phyloP scores from a whole-genome alignment of 1,140 invertebrate species.

The Gonatopus flavifemur region DNA sequence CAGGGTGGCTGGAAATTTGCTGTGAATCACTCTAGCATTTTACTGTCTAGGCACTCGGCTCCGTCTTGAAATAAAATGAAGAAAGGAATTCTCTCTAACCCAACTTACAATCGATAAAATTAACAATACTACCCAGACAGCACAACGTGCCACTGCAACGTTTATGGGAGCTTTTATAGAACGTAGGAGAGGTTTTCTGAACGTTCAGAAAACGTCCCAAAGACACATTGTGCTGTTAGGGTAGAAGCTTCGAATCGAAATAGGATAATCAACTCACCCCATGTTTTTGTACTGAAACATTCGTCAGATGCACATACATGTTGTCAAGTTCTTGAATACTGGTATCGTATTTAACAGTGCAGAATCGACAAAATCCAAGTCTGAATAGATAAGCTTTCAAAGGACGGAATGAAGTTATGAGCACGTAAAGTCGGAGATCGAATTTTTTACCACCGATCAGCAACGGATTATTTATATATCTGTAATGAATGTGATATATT shows the following conservation, averaged over 20 bases:
- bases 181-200: too few species aligned
- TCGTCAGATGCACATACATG: conserved; percentile 86
- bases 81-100: too few species aligned
- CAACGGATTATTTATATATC: conserved; percentile 82
- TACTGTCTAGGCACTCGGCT: too few species aligned
- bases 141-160: too few species aligned
- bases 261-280: conserved; percentile 68
- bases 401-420: conserved; percentile 85
- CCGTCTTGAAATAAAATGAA: too few species aligned
- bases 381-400: conserved; percentile 76
- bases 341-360: conserved; percentile 76
- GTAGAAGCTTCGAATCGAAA: conserved; percentile 2
- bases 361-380: conserved; percentile 83
- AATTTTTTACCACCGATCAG: conserved; percentile 90
- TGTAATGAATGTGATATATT: conserved; percentile 33
- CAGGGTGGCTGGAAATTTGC: not conserved
- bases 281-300: conserved; percentile 87
- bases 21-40: too few species aligned
- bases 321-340: conserved; percentile 77
- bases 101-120: too few species aligned
- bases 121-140: conserved; percentile 26
- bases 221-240: too few species aligned
- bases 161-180: too few species aligned
- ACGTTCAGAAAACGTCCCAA: too few species aligned
- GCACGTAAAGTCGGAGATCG: conserved; percentile 81